These are phyloP conservation scores for Indri indri DNA, from an alignment of 2,113 vertebrate species.

Conservation along the genomic window DNA sequence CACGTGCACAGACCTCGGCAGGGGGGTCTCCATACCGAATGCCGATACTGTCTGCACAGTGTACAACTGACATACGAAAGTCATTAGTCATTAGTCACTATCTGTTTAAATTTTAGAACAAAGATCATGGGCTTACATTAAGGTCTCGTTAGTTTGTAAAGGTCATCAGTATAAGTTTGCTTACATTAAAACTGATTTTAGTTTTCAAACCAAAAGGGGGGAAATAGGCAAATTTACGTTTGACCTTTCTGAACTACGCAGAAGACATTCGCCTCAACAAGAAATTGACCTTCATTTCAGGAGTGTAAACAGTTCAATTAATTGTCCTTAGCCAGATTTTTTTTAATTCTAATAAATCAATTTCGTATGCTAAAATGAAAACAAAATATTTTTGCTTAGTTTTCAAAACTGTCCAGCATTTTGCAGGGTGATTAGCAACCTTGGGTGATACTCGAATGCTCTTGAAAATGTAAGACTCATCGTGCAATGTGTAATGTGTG, in stretches of 20 bases:
- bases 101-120: not conserved
- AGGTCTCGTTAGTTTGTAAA: not conserved
- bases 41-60: too few species aligned
- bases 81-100: not conserved
- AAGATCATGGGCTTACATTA: not conserved
- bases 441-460: not conserved
- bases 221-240: not conserved
- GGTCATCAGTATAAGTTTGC: not conserved
- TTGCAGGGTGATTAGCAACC: not conserved
- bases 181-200: slow-evolving; percentile 16
- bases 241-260: not conserved
- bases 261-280: not conserved
- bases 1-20: not conserved
- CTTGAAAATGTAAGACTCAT: not conserved
- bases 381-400: not conserved
- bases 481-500: too few species aligned
- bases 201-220: not conserved
- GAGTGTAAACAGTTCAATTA: not conserved
- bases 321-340: not conserved
- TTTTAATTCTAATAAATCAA: slow-evolving; percentile 1
- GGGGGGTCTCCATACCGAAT: too few species aligned
- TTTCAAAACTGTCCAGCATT: not conserved
- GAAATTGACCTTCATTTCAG: not conserved
- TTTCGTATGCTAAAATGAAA: not conserved
- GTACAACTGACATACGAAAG: not conserved